These are phyloP conservation scores for Lasiurus borealis DNA, from an alignment of 2,113 vertebrate genomes.

Conservation along the genomic window DNA sequence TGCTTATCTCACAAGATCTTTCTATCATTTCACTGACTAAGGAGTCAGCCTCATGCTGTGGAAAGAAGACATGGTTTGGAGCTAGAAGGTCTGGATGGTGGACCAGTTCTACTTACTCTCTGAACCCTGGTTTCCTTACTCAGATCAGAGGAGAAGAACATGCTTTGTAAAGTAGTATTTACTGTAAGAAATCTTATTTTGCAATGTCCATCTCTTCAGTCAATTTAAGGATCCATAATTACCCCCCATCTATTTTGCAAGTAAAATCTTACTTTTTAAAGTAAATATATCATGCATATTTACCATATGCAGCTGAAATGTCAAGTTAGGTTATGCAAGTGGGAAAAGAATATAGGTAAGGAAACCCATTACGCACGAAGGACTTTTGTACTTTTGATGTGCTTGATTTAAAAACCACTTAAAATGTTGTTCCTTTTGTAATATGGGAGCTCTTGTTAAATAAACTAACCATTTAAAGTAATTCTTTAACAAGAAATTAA, in stretches of 20 bases:
- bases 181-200: conserved; percentile 21
- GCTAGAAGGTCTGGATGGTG: background rate
- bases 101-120: background rate
- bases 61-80: background rate
- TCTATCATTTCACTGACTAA: conserved; percentile 34
- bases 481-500: conserved; percentile 25
- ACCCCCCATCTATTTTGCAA: conserved; percentile 14
- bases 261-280: conserved; percentile 52
- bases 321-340: background rate
- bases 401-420: conserved; percentile 37
- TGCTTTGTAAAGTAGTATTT: background rate
- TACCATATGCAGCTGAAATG: background rate
- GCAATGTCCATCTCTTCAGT: background rate
- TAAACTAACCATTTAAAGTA: background rate
- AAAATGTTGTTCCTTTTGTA: conserved; percentile 52
- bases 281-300: background rate
- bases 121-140: background rate
- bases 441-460: background rate
- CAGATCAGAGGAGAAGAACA: conserved; percentile 19
- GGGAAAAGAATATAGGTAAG: background rate
- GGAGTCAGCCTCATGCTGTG: background rate
- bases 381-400: background rate
- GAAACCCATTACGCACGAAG: background rate
- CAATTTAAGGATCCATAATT: background rate
- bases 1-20: background rate